Evolutionary conservation across 2,113 vertebrate species (phyloP).

Genomic region (Melanocharis versteri): DNA sequence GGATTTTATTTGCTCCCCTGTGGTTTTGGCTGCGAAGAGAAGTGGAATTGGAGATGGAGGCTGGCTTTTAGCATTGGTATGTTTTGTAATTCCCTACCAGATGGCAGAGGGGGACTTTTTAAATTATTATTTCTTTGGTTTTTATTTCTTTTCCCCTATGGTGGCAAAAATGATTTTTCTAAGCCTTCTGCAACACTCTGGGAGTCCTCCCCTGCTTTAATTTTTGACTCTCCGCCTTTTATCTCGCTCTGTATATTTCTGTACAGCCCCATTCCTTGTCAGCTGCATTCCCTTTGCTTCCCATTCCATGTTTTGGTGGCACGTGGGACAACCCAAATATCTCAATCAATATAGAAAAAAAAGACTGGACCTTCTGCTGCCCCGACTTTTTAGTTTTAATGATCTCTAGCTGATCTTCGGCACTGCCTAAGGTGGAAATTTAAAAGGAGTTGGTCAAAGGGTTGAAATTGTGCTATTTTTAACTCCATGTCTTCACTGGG

Average conservation of each 20-base stretch:
- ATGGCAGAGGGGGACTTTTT: not conserved
- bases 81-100: constrained; percentile 14
- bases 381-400: not conserved
- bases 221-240: not conserved
- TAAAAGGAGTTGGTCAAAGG: not conserved
- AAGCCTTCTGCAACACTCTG: not conserved
- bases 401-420: not conserved
- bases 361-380: not conserved
- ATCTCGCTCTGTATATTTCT: not conserved
- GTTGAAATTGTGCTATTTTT: not conserved
- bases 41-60: not conserved
- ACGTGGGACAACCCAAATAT: not conserved
- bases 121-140: not conserved
- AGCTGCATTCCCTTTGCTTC: not conserved
- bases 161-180: not conserved
- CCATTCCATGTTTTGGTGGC: not conserved
- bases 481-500: not conserved
- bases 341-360: accelerated
- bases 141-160: not conserved
- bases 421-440: not conserved
- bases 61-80: not conserved
- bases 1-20: not conserved
- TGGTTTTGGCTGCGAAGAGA: not conserved
- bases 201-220: not conserved
- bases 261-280: not conserved